Base-by-base conservation (phyloP, 1,140 invertebrate genomes). In the Atta texana region DNA sequence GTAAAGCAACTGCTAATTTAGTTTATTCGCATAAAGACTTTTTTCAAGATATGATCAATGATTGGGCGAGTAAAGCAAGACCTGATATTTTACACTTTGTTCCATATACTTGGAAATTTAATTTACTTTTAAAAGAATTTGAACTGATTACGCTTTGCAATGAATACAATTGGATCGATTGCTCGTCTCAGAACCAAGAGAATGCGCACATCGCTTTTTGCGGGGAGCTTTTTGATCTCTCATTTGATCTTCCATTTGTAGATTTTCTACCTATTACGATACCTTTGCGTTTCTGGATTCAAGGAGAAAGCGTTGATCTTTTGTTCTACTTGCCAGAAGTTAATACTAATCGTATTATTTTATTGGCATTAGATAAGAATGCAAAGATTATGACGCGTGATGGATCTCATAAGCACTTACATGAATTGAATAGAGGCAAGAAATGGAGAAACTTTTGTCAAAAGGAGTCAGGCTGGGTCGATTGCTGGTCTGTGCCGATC, bases 81-180 rank as follows among this genome's bases (percentile, higher is more conserved):
- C 98, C 99, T 1, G 99, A 99, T 95, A 96, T 99, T 68, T 96
- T 99, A 66, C 97, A 98, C 92, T 99, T 99, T 96, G 97, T 99
- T 34, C 99, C 99, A 16, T 99, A 99, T 94, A 99, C 98, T 0
- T 99, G 98, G 97, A 98, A 98, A 93, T 98, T 99, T 89, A 98
- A 97, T 88, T 95, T 99, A 59, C 96, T 98, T 0, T 95, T 99
- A 7, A 99, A 99, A 94, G 98, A 99, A 93, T 99, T 99, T 96
- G 99, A 99, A 95, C 95, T 99, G 3, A 96, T 99, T 0, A 98
- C 98, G 63, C 94, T 99, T 10, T 97, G 98, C 86, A 99, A 99
- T 96, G 98, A 99, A 93, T 98, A 98, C 94, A 99, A 99, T 95
- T 99, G 99, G 99, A 98, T 99, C 89, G 99, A 99, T 94, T 99